Percentiles rank a stretch among this genome's conserved stretches.
These are phyloP conservation scores for Chrysolina oricalcia DNA, from an alignment of 2,888 invertebrate species.

Conservation along the genomic window DNA sequence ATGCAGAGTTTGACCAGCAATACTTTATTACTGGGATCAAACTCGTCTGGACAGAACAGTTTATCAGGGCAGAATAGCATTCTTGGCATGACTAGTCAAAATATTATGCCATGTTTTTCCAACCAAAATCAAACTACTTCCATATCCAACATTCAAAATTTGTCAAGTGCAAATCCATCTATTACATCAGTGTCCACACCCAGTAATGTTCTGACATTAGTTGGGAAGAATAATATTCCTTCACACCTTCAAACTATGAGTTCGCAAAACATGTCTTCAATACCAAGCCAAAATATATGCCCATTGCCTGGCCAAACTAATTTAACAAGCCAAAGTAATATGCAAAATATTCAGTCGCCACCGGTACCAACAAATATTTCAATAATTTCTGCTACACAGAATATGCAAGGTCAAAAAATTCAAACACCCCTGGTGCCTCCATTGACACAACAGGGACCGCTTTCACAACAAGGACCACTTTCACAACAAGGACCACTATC, in stretches of 20 bases:
- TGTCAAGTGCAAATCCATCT: slow-evolving; percentile 33
- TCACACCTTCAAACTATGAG: slow-evolving; percentile 5
- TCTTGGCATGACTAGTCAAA: slow-evolving; percentile 31
- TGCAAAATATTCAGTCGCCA: slow-evolving; percentile 40
- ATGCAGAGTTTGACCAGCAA: slow-evolving; percentile 15
- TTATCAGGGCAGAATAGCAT: slow-evolving; percentile 34
- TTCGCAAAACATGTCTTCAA: slow-evolving; percentile 41
- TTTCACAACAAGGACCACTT: slow-evolving; percentile 33
- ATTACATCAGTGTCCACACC: slow-evolving; percentile 19
- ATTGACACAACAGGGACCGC: slow-evolving; percentile 38
- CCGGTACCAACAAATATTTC: slow-evolving; percentile 36
- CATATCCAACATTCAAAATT: slow-evolving; percentile 28
- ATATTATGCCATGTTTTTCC: slow-evolving; percentile 21
- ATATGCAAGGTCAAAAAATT: slow-evolving; percentile 43
- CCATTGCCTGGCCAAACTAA: slow-evolving; percentile 40
- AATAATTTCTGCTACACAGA: slow-evolving; percentile 37
- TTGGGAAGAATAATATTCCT: slow-evolving; percentile 34
- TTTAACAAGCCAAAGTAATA: slow-evolving; percentile 31
- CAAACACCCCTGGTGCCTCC: slow-evolving; percentile 41
- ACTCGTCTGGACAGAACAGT: slow-evolving; percentile 23
- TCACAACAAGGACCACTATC: slow-evolving; percentile 33
- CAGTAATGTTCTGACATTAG: slow-evolving; percentile 33
- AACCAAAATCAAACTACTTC: slow-evolving; percentile 23
- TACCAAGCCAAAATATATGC: slow-evolving; percentile 35
- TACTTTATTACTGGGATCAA: slow-evolving; percentile 12